phyloP scores from a whole-genome alignment of 2,888 invertebrate genomes.

The Zaprionus lineosus region DNA sequence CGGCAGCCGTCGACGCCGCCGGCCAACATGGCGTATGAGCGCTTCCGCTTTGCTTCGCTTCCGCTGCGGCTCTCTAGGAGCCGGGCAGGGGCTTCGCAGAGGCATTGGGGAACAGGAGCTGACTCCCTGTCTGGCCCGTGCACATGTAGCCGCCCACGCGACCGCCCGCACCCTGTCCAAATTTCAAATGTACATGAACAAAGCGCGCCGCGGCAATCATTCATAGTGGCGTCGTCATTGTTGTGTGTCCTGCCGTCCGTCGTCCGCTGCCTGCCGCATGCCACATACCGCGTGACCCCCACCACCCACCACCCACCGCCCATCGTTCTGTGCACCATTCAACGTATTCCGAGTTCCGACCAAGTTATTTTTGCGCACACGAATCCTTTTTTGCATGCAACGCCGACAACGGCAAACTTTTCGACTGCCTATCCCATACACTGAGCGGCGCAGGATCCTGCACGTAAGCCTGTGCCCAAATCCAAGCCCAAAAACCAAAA shows the following conservation, averaged over 20 bases:
- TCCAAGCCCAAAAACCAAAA: too few relatives aligned
- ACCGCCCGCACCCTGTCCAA: slow-evolving; percentile 20
- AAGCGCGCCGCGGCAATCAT: slow-evolving; percentile 72
- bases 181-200: slow-evolving; percentile 72
- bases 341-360: background rate
- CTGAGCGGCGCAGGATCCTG: slow-evolving; percentile 1
- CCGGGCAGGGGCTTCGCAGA: background rate
- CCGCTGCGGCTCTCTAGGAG: slow-evolving; percentile 47
- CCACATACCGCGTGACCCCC: too few relatives aligned
- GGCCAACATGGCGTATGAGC: slow-evolving; percentile 71
- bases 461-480: slow-evolving; percentile 13
- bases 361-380: slow-evolving; percentile 20
- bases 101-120: background rate
- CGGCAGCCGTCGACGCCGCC: slow-evolving; percentile 33
- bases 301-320: background rate
- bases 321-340: background rate
- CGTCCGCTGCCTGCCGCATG: background rate
- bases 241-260: slow-evolving; percentile 42
- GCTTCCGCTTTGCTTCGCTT: slow-evolving; percentile 70
- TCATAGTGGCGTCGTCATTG: slow-evolving; percentile 66
- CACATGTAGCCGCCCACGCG: background rate
- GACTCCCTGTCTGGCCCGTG: slow-evolving; percentile 48
- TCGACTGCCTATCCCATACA: slow-evolving; percentile 31
- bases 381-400: slow-evolving; percentile 61
- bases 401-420: slow-evolving; percentile 49